Evolutionary conservation across 2,797 vertebrate species (phyloP), one percentile per base, ranked within the genome.

Genomic region (Synanceia verrucosa): DNA sequence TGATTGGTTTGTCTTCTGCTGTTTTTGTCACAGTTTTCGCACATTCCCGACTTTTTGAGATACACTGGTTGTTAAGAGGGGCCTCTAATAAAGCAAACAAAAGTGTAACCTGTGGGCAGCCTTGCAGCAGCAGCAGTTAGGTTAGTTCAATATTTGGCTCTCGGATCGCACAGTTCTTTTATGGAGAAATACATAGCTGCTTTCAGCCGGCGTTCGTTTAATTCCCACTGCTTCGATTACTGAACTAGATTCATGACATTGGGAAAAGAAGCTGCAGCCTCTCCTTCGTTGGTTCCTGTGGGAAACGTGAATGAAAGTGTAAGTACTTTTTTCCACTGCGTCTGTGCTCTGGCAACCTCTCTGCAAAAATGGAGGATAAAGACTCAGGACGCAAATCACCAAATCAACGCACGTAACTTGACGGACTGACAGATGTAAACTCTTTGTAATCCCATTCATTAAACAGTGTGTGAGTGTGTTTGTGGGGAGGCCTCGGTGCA

Each of bases 251-350:
- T 76, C 52, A 66, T 52, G 47, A 46, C 33, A 11, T 53, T 67
- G 18, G 21, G 19, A 73, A 28, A 57, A 79, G 66, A 78, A 19
- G 47, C 6, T 2, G 55, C 46, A 29, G 63, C 60, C 44, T 78
- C 13, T 16, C 39, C 10, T 9, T 41, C 14, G 28, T 24, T 18
- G 26, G n/a, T 64, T 81, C 83, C 80, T 69, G 53, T 1, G 55
- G 77, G 74, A 78, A 78, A 74, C 52, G 58, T 61, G 78, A 76
- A 76, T 60, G 63, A 79, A 79, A 82, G 13, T 74, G 59, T 70
- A 71, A 83, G 70, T 73, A 69, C 62, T 68, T 81, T 67, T 78
- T 76, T n/a, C n/a, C 47, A 51, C 48, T 9, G 69, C 26, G 51
- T 66, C 61, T 67, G 12, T 50, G 44, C 56, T 62, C 63, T 23